Conservation (phyloP, 2,113 vertebrate genomes). For the Sterrhoptilus dennistouni region DNA sequence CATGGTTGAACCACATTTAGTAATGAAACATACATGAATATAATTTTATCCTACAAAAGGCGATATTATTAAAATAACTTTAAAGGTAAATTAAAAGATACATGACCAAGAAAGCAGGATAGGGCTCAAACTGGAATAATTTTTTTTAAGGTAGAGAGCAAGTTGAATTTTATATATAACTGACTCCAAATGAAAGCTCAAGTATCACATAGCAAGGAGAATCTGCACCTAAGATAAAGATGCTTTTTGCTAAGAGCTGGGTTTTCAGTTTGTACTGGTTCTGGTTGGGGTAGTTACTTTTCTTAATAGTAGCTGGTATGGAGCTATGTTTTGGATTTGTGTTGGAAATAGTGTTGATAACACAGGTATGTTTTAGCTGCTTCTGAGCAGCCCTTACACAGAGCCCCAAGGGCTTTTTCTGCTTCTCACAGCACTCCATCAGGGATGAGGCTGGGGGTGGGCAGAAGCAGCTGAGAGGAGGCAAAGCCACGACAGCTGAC, state of each 20-base stretch:
- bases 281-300: not conserved
- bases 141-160: not conserved
- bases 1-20: fast-evolving
- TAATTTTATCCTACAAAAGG: not conserved
- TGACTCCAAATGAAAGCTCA: not conserved
- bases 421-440: not conserved
- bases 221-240: not conserved
- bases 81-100: not conserved
- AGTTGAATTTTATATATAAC: not conserved
- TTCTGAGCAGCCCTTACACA: not conserved
- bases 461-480: not conserved
- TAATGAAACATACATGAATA: not conserved
- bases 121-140: not conserved
- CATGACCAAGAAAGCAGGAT: not conserved
- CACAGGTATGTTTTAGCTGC: not conserved
- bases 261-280: not conserved
- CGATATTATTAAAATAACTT: not conserved
- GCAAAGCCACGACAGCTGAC: not conserved
- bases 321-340: not conserved
- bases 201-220: not conserved
- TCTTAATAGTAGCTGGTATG: not conserved
- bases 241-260: not conserved
- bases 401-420: not conserved
- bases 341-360: not conserved
- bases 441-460: no score